phyloP scores from a whole-genome alignment of 2,888 invertebrate species.

The Branchipolynoe longqiensis region DNA sequence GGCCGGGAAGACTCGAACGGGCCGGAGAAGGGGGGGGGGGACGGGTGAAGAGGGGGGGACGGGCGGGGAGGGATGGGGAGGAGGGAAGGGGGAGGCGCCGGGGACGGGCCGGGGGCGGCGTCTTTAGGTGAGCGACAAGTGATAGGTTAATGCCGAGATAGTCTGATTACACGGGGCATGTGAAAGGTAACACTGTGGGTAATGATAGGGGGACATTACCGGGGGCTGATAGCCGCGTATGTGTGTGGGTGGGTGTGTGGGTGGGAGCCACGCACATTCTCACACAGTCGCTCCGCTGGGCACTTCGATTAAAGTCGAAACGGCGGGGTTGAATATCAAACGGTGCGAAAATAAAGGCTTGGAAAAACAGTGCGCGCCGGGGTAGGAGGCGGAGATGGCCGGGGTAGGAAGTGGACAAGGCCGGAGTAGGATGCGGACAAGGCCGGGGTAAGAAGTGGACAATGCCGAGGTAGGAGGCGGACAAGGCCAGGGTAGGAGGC shows the following conservation, averaged over 20 bases:
- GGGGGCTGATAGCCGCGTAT: no score
- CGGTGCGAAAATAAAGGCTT: neutral
- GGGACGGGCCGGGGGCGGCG: neutral
- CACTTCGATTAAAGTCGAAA: conserved; percentile 39
- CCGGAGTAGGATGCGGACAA: neutral
- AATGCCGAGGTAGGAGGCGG: neutral
- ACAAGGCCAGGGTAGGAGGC: neutral
- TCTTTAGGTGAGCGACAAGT: neutral
- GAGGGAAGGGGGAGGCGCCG: neutral
- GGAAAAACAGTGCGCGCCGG: neutral
- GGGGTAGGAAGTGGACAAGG: neutral
- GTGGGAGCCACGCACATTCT: neutral
- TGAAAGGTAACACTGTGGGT: neutral
- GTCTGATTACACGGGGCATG: conserved; percentile 27
- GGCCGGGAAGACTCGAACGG: no score
- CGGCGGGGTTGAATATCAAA: conserved; percentile 20
- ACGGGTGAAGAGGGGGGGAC: neutral
- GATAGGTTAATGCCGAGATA: conserved; percentile 43
- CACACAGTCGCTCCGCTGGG: conserved; percentile 1
- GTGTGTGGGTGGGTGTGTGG: neutral
- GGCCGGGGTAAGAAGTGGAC: neutral
- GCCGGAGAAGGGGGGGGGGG: neutral
- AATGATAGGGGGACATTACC: conserved; percentile 16
- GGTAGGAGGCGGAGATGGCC: neutral
- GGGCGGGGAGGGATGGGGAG: neutral